Evolutionary conservation across 2,888 invertebrate species (phyloP), one percentile per base, ranked within the genome.

Genomic region (Metacarcinus magister): DNA sequence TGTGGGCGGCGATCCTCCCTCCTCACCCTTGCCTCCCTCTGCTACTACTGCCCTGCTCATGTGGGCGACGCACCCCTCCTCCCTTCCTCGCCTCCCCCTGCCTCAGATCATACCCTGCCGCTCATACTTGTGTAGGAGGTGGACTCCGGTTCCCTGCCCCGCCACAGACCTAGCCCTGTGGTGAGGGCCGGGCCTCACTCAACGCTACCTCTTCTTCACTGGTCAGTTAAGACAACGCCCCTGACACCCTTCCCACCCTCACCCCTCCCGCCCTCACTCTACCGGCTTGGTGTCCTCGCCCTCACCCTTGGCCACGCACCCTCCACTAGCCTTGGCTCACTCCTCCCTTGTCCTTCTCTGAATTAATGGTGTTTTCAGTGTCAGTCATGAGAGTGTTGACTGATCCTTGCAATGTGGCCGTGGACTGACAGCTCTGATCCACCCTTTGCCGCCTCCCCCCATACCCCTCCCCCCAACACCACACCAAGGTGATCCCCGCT

Each of bases 151-250:
- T 87, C 39, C 39, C 39, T 39, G 87, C 7, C 67, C 67, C 67
- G 67, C 67, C 67, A 16, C n/a, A 23, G 67, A 16, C 67, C 23
- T 23, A 8, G 4, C 67, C 67, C 67, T 67, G 67, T 67, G 67
- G 67, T 67, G n/a, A 23, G 67, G 67, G 67, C 67, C 16, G 23
- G 5, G 67, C 39, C 87, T 82, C 75, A 87, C 87, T 87, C 87
- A 87, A 87, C 39, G 87, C 87, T 39, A 87, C 87, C 87, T 87
- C 60, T 60, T 60, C 60, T 60, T 60, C 32, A 87, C 87, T 87
- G 87, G 87, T 87, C 87, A 87, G 87, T 87, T 39, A 87, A 87
- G 87, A 87, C 87, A 87, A 87, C 87, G 87, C 87, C 87, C 87
- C 87, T 87, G 39, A 16, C 87, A 39, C 87, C 28, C 75, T 8